Base-by-base conservation (phyloP, 1,140 invertebrate genomes). In the Batillaria attramentaria region DNA sequence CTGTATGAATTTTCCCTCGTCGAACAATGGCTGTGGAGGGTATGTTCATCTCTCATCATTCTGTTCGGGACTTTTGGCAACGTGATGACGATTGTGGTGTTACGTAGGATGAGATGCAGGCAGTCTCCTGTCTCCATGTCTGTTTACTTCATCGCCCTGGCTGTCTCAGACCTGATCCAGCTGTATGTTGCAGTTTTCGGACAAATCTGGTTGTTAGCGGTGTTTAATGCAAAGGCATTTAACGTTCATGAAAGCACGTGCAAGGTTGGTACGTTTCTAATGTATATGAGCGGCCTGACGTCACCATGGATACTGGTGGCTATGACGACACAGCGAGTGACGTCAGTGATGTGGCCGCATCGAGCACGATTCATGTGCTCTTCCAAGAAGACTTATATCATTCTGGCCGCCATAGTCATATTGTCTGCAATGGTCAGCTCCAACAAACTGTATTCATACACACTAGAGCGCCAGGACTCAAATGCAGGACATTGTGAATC, bases 251-350 rank as follows among this genome's bases (percentile, higher is more conserved):
- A 46, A 20, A 33, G 43, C 42, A 16, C 50, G 0, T 72, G 70
- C 70, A 39, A 28, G 31, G 41, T 72, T 1, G 31, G 39, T 43
- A 50, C 28, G 13, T 72, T 42, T 20, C 3, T 50, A 2, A 18
- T 35, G 16, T 72, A 39, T 43, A 72, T 33, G 42, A 50, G 42
- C 42, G 42, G 42, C 13, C 8, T 46, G 24, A 72, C 43, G 70
- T 72, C 70, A 16, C 41, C 70, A 0, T 72, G 42, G 42, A 46
- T 72, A n/a, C 70, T 72, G 42, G 70, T 72, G n/a, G 70, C 43
- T 31, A 46, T 72, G n/a, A 72, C 70, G 4, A 33, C 35, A 18
- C 70, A 72, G 37, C 43, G 70, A 50, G 43, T 46, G 24, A 46
- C 43, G 43, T 72, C 70, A 33, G 70, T 72, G 70, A 43, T 72